These are phyloP conservation scores for Callopanchax toddi DNA, from an alignment of 2,113 vertebrate species.

Conservation along the genomic window DNA sequence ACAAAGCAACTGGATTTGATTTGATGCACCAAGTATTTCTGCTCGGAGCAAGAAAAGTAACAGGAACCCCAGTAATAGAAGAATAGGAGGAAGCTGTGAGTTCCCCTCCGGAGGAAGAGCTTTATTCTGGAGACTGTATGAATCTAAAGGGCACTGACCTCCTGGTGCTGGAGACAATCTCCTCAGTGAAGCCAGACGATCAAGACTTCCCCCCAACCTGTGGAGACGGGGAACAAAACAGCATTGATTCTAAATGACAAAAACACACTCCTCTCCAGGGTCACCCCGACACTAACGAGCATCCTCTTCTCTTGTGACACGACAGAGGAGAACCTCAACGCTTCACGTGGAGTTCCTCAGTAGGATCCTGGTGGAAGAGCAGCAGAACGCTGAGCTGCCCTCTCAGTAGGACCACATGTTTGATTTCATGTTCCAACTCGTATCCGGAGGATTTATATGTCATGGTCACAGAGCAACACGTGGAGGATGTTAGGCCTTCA, in stretches of 20 bases:
- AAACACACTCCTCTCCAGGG: constrained; percentile 59
- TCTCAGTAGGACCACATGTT: no score
- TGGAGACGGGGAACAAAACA: constrained; percentile 20
- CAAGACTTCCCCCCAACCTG: constrained; percentile 39
- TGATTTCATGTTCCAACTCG: no score
- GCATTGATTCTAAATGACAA: constrained; percentile 43
- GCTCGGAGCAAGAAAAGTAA: no score
- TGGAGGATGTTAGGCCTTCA: no score
- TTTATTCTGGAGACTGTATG: no score
- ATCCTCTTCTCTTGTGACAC: constrained; percentile 36
- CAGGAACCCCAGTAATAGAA: no score
- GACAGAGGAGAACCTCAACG: constrained; percentile 1
- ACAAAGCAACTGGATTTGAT: no score
- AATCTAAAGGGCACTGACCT: constrained; percentile 41
- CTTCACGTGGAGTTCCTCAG: constrained; percentile 55
- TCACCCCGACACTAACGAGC: constrained; percentile 26
- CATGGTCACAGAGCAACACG: no score
- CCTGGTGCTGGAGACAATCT: background rate
- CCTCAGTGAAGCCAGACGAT: constrained; percentile 20
- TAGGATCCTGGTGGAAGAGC: constrained; percentile 13
- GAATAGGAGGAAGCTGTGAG: no score
- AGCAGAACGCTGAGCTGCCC: constrained; percentile 19
- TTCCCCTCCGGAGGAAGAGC: no score
- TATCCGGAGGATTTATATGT: background rate
- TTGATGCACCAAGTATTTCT: no score